Evolutionary conservation across 2,113 vertebrate species (phyloP).

Genomic region (Mobula hypostoma): DNA sequence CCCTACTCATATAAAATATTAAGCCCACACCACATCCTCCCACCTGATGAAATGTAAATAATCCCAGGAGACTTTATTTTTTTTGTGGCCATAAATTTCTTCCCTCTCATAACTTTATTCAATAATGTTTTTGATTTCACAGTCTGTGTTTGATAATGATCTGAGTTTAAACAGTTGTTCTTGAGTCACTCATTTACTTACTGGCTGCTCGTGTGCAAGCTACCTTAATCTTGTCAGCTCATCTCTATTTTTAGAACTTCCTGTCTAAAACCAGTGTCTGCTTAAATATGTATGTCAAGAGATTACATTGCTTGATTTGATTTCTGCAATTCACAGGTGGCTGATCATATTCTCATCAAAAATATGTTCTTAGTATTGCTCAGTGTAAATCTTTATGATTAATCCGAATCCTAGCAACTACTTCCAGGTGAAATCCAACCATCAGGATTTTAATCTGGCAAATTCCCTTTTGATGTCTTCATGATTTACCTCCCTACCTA

Average conservation of each 20-base stretch:
- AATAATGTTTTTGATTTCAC: not conserved
- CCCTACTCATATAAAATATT: not conserved
- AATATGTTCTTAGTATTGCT: not conserved
- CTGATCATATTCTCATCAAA: not conserved
- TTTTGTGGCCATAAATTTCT: not conserved
- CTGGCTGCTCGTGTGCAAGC: not conserved
- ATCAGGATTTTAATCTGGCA: no score
- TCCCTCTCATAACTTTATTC: not conserved
- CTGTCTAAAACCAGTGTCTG: not conserved
- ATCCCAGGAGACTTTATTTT: not conserved
- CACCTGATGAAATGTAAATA: not conserved
- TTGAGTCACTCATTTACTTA: not conserved
- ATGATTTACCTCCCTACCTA: no score
- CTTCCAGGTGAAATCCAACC: no score
- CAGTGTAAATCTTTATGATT: not conserved
- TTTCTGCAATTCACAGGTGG: not conserved
- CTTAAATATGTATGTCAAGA: slow-evolving; percentile 4
- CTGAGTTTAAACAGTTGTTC: not conserved
- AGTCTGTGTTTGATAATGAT: not conserved
- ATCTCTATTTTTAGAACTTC: not conserved
- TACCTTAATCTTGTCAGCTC: not conserved
- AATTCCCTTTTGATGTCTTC: no score
- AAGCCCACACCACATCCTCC: not conserved
- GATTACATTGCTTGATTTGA: not conserved
- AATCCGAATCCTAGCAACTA: not conserved